Conservation (phyloP, 2,113 vertebrate genomes). For the Propithecus coquereli region DNA sequence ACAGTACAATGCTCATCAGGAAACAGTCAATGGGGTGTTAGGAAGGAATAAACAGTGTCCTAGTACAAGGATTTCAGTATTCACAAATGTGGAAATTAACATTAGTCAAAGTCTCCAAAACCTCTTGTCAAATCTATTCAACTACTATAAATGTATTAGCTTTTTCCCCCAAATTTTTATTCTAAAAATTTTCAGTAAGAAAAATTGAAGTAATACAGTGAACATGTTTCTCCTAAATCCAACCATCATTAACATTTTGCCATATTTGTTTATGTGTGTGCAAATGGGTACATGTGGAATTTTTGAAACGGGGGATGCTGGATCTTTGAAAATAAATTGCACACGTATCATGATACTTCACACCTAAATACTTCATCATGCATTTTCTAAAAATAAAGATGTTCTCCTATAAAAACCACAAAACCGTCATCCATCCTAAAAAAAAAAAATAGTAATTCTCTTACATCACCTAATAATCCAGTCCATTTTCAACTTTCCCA, state of each 20-base stretch:
- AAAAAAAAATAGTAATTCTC: neutral
- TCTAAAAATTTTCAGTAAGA: neutral
- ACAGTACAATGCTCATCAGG: neutral
- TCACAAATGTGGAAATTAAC: neutral
- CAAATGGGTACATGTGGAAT: neutral
- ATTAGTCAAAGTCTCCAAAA: slow-evolving; percentile 18
- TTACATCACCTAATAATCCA: neutral
- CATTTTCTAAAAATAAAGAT: neutral
- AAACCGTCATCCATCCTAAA: neutral
- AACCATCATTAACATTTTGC: neutral
- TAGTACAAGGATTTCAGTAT: neutral
- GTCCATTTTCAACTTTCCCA: neutral
- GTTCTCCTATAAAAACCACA: neutral
- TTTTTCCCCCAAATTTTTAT: neutral
- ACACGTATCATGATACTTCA: neutral
- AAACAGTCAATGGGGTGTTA: neutral
- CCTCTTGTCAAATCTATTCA: neutral
- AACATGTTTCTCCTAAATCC: neutral
- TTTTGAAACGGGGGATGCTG: neutral
- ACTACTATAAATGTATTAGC: neutral
- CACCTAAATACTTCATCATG: neutral
- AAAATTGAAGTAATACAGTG: neutral
- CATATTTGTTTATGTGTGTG: neutral
- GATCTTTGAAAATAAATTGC: neutral
- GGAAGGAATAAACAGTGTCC: neutral